Base-by-base conservation (phyloP, 2,113 vertebrate species). In the Ursus arctos region DNA sequence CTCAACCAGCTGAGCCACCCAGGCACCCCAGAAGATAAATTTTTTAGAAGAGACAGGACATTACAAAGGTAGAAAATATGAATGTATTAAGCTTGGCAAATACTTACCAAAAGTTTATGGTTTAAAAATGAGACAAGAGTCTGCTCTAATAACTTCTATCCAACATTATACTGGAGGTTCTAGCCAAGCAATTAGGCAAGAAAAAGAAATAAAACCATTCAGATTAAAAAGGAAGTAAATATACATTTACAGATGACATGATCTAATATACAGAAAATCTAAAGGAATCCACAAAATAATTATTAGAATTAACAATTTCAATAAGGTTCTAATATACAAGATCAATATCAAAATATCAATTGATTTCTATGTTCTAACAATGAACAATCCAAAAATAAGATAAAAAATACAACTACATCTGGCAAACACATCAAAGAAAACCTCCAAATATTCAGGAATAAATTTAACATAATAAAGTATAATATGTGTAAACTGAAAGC, bases 41-140 rank as follows among this genome's bases (percentile, higher is more conserved):
- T 33, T 24, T 63, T 86, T 49, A 77, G n/a, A 93, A 59, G 0
- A 79, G 4, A 82, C 82, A 15, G 21, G 43, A 94, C 10, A 96
- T 88, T 31, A 36, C 0, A 91, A 82, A 59, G 22, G 16, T 0
- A 71, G 33, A 80, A 94, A 89, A 92, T 96, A 11, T 85, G 55
- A 96, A 94, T 96, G 36, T 6, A 95, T 91, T 96, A 63, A 67
- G 0, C 33, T 59, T 2, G 0, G 12, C 7, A 98, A 97, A 85
- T 33, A n/a, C 65, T 26, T 33, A n/a, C 65, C 31, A 83, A 21
- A n/a, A 11, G 7, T 83, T 91, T 55, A 55, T 13, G 71, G n/a
- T 67, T 95, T 63, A 87, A n/a, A 81, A 13, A 9, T 0, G 0
- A 28, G 13, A 28, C 3, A 47, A 61, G 3, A 61, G 4, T 53